Conservation (phyloP, 2,113 vertebrate genomes). For the Sminthopsis crassicaudata region DNA sequence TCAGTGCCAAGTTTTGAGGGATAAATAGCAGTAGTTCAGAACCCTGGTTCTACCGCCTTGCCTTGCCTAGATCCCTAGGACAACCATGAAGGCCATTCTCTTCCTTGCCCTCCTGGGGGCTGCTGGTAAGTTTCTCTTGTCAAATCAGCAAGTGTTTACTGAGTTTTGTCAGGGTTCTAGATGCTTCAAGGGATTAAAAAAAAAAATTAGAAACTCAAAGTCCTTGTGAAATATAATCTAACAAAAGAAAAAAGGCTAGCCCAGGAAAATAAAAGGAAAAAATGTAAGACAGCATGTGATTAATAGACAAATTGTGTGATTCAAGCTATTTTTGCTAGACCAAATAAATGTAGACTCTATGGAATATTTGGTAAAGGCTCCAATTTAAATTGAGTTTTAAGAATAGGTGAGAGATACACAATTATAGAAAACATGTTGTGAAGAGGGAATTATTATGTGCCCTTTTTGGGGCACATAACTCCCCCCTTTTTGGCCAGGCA, state of each 20-base stretch:
- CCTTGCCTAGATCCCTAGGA: background rate
- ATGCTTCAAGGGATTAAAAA: background rate
- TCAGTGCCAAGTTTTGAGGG: background rate
- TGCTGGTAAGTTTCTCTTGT: slow-evolving; percentile 45
- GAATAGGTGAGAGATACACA: background rate
- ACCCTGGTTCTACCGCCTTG: background rate
- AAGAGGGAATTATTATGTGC: background rate
- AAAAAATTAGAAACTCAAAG: background rate
- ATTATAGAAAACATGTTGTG: background rate
- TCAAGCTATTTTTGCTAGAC: background rate
- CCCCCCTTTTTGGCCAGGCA: too few relatives aligned
- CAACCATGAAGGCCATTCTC: slow-evolving; percentile 57
- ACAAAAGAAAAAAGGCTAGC: background rate
- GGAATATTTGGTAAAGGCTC: background rate
- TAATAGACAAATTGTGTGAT: background rate
- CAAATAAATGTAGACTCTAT: background rate
- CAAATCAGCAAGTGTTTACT: background rate
- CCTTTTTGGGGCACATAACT: background rate
- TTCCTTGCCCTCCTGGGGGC: slow-evolving; percentile 58
- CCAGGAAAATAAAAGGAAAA: background rate
- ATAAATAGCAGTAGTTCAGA: slow-evolving; percentile 35
- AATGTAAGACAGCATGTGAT: background rate
- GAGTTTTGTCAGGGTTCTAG: background rate
- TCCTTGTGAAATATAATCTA: background rate
- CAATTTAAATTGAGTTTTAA: background rate